These are phyloP conservation scores for Protonemura montana DNA, from an alignment of 2,888 invertebrate species.

Conservation along the genomic window DNA sequence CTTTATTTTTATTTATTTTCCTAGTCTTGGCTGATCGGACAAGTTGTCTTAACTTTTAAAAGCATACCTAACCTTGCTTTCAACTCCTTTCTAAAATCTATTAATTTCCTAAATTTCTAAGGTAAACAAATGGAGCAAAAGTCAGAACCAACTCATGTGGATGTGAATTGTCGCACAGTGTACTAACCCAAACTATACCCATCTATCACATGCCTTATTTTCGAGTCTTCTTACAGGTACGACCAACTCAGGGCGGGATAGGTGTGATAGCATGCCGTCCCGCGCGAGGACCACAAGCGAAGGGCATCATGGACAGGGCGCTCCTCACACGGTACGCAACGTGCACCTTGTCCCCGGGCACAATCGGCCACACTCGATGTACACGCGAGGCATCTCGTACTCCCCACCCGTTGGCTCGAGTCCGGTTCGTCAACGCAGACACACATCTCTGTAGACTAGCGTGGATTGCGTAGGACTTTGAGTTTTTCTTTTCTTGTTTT, in stretches of 20 bases:
- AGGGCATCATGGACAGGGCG: conserved; percentile 55
- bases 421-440: conserved; percentile 56
- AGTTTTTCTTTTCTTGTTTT: conserved; percentile 14
- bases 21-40: too few species aligned
- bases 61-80: too few species aligned
- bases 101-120: too few species aligned
- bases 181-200: too few species aligned
- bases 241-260: conserved; percentile 50
- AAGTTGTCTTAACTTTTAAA: too few species aligned
- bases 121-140: too few species aligned
- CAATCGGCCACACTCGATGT: conserved; percentile 59
- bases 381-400: conserved; percentile 61
- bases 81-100: too few species aligned
- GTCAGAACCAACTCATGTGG: too few species aligned
- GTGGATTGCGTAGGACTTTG: neutral
- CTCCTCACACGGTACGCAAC: conserved; percentile 55
- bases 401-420: conserved; percentile 64
- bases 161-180: too few species aligned
- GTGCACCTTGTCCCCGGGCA: conserved; percentile 57
- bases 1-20: too few species aligned
- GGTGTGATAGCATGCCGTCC: conserved; percentile 78
- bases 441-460: neutral
- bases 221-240: conserved; percentile 54
- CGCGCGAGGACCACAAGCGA: conserved; percentile 74
- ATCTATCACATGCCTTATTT: neutral